Evolutionary conservation across 35 echinoderm and acorn worm species (phyloP), one percentile per base, ranked within the genome.

Genomic region (Strongylocentrotus purpuratus): DNA sequence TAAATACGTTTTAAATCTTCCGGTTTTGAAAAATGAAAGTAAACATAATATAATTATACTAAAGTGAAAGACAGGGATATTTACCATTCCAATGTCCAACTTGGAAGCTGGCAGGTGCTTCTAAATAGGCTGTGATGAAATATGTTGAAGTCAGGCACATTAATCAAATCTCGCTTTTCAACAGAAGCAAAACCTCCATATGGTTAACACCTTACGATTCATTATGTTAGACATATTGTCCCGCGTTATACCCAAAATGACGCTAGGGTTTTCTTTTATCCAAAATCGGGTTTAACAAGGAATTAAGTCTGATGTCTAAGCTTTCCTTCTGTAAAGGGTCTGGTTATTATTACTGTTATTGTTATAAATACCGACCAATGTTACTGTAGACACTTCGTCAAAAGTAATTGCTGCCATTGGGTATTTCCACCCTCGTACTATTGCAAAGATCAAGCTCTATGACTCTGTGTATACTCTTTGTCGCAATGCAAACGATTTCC

Each of bases 1-100:
- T 78, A 15, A 78, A 22, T 78, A 22, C 5, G 28, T 78, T 78
- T 28, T 8, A n/a, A n/a, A 8, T 78, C 65, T 28, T 78, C 65
- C 65, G 65, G 65, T n/a, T n/a, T 78, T 78, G 28, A n/a, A 78
- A 78, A 78, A 78, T n/a, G 65, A 78, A 78, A 78, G 65, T n/a
- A 78, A 28, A 78, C 65, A 78, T 78, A 28, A n/a, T n/a, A n/a
- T n/a, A 78, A 22, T 7, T 9, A 2, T 55, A 11, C 15, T 55
- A 55, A 55, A 55, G 10, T 78, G 20, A n/a, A 28, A 78, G 20
- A 70, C 5, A 70, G 20, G 17, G 2, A 20, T 70, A 70, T 70
- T 70, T 70, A 18, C 61, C 6, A 70, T 70, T 70, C 61, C 61
- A 70, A 70, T 70, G 61, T 70, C 17, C 61, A 70, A 70, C 20